Percentiles rank a stretch among this genome's conserved stretches.
Evolutionary conservation across 2,113 vertebrate species (phyloP).

Genomic region (Periophthalmus modestus): DNA sequence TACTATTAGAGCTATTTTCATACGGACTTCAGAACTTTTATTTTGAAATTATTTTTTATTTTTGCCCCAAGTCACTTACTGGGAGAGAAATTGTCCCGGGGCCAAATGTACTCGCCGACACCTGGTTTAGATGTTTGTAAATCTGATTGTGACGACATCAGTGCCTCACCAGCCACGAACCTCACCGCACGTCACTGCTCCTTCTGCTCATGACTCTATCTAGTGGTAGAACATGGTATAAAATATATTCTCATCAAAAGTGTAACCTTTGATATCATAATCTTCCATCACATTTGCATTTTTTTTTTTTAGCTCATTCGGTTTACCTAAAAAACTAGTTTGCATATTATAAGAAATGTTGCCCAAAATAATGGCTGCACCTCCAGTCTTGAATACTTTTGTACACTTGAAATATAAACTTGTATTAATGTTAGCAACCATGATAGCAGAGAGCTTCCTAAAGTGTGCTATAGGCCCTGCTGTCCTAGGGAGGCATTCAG

Average conservation of each 20-base stretch:
- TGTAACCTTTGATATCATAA: neutral
- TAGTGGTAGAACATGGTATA: neutral
- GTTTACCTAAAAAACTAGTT: neutral
- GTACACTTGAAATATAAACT: neutral
- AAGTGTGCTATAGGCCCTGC: neutral
- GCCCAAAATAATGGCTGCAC: neutral
- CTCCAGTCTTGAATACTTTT: neutral
- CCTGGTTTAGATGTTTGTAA: too few relatives aligned
- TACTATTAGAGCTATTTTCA: too few relatives aligned
- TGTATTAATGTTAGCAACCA: neutral
- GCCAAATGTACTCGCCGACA: too few relatives aligned
- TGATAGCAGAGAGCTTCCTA: neutral
- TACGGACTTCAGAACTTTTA: too few relatives aligned
- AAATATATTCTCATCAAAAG: neutral
- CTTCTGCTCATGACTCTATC: constrained; percentile 1
- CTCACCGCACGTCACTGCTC: too few relatives aligned
- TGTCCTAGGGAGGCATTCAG: constrained; percentile 42
- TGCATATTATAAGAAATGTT: neutral
- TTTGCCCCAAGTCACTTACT: too few relatives aligned
- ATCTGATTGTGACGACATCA: too few relatives aligned
- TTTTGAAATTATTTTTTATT: too few relatives aligned
- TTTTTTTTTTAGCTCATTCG: too few relatives aligned
- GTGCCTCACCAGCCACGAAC: too few relatives aligned
- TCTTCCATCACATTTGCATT: neutral
- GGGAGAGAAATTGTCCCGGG: too few relatives aligned